Evolutionary conservation across 92 coral and sea anemone species (phyloP), one percentile per base, ranked within the genome.

Genomic region (Pocillopora grandis): DNA sequence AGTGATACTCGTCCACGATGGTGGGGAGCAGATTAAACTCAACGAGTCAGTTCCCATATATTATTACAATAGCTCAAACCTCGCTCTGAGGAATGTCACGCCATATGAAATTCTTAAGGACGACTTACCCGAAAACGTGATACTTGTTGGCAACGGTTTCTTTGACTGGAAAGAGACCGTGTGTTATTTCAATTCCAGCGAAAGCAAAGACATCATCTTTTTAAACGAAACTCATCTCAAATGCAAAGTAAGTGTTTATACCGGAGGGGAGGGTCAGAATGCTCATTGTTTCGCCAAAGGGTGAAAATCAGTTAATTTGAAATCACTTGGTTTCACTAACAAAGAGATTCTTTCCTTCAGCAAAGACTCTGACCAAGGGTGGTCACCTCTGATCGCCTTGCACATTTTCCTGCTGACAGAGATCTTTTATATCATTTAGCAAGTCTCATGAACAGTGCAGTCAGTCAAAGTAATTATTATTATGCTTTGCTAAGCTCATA

Each of bases 1-100:
- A 19, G 72, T 82, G 15, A 16, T 62, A 31, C 17, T 82, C 16
- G 62, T 21, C 49, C 42, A 81, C 58, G 27, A 16, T 23, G 21
- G 37, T 19, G 4, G 37, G n/a, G 5, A 68, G 9, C 48, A 71
- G 55, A 48, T 82, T 10, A 72, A 20, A 36, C 71, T 60, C 78
- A 82, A 82, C 42, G 21, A 56, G 13, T 82, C 86, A n/a, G 78
- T 82, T 82, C 78, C 12, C n/a, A 62, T 82, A 60, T 82, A 82
- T 42, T 82, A 72, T 27, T 58, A 80, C 68, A 56, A 65, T 10
- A 11, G 58, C 18, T 19, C 66, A 71, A 36, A 80, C 76, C 85
- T 80, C 68, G 69, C 85, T 21, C 31, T 82, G 14, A 82, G 63
- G 2, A 52, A 42, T 62, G 86, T 48, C 52, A 49, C 8, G n/a